Evolutionary conservation across 2,797 vertebrate species (phyloP).

Genomic region (Rhodeus uyekii): DNA sequence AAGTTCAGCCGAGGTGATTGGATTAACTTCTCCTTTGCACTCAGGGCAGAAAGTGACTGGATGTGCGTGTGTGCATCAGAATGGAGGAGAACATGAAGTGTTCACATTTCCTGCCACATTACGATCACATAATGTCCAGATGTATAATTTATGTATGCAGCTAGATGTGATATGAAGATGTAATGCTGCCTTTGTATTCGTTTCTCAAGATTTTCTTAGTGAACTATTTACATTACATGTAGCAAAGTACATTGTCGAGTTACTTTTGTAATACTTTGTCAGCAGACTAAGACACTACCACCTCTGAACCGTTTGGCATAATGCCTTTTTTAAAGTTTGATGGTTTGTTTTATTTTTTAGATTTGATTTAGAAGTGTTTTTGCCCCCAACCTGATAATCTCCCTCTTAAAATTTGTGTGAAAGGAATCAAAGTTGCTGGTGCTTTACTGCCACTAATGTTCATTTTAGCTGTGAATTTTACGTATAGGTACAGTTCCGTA

Average conservation of each 20-base stretch:
- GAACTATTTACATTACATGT: neutral
- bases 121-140: constrained; percentile 20
- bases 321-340: too few relatives aligned
- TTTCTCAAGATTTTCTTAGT: constrained; percentile 3
- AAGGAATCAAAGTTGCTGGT: neutral
- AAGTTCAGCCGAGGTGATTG: constrained; percentile 66
- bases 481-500: neutral
- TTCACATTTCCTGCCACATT: constrained; percentile 1
- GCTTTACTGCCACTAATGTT: neutral
- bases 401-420: neutral
- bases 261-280: neutral
- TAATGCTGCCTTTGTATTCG: constrained; percentile 28
- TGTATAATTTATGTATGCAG: constrained; percentile 37
- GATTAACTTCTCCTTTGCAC: constrained; percentile 60
- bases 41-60: constrained; percentile 21
- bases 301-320: neutral
- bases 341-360: neutral
- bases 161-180: constrained; percentile 5
- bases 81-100: constrained; percentile 12
- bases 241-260: neutral
- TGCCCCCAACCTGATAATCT: neutral
- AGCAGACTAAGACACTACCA: neutral
- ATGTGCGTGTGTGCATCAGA: neutral
- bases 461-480: neutral
- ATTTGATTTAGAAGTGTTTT: too few relatives aligned